A percentile compares a stretch with the other conserved stretches of the same genome.
These are phyloP conservation scores for Saturnia pavonia DNA, from an alignment of 2,888 invertebrate species.

Conservation along the genomic window DNA sequence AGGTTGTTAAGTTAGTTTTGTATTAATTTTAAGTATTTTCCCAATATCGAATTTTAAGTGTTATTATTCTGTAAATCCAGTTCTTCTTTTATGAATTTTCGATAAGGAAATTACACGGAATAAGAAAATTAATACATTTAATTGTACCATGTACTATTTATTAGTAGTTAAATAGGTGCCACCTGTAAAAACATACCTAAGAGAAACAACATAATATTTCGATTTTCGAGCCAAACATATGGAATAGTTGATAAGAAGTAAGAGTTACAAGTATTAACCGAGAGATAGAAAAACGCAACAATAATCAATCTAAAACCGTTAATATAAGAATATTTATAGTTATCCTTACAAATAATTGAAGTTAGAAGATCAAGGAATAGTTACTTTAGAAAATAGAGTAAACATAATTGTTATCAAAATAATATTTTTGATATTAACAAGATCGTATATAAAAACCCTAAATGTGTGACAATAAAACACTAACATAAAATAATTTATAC, in stretches of 20 bases:
- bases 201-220: not conserved
- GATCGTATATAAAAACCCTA: conserved; percentile 20
- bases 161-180: not conserved
- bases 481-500: conserved; percentile 54
- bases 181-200: not conserved
- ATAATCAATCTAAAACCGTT: not conserved
- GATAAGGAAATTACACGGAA: too few species aligned
- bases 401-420: conserved; percentile 3
- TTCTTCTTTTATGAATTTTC: too few species aligned
- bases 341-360: not conserved
- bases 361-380: not conserved
- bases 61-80: too few species aligned
- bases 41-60: too few species aligned
- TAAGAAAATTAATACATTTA: too few species aligned
- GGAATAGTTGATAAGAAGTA: not conserved
- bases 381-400: not conserved
- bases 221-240: not conserved
- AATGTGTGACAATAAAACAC: conserved; percentile 48
- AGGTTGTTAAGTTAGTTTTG: not conserved
- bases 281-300: not conserved
- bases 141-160: not conserved
- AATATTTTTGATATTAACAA: not conserved
- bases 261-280: not conserved
- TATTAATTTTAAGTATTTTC: not conserved
- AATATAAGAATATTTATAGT: not conserved